Evolutionary conservation across 2,888 invertebrate species (phyloP).

Genomic region (Aporophyla nigra): DNA sequence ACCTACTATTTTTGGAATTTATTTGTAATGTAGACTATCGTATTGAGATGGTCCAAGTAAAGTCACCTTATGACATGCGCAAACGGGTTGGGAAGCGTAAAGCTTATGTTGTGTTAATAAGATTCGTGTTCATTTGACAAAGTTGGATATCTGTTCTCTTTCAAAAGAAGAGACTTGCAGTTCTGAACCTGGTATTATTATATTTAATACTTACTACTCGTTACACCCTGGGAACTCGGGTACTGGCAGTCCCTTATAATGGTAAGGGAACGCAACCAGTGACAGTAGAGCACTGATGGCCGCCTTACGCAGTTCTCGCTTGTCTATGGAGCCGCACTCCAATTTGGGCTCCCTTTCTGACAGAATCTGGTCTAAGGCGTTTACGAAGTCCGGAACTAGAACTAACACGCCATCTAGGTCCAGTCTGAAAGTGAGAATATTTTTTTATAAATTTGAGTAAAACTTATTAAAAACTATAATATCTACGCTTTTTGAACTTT

Average conservation of each 20-base stretch:
- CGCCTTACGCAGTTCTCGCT: conserved; percentile 96
- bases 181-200: background rate
- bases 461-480: no score
- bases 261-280: conserved; percentile 97
- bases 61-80: conserved; percentile 83
- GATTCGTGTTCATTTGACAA: background rate
- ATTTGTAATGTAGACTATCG: no score
- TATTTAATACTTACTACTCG: conserved; percentile 82
- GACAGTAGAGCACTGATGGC: conserved; percentile 98
- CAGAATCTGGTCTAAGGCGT: conserved; percentile 97
- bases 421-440: conserved; percentile 87
- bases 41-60: conserved; percentile 55
- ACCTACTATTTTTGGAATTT: no score
- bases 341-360: conserved; percentile 95
- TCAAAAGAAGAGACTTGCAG: background rate
- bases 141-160: background rate
- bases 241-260: conserved; percentile 95
- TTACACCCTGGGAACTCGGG: conserved; percentile 93
- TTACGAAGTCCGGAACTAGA: conserved; percentile 96
- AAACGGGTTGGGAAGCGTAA: conserved; percentile 70
- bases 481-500: background rate
- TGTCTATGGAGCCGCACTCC: conserved; percentile 93
- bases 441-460: background rate
- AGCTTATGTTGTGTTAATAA: background rate
- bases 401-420: conserved; percentile 98